These are phyloP conservation scores for Sebastes hubbsi DNA, from an alignment of 2,797 vertebrate species.

Conservation along the genomic window DNA sequence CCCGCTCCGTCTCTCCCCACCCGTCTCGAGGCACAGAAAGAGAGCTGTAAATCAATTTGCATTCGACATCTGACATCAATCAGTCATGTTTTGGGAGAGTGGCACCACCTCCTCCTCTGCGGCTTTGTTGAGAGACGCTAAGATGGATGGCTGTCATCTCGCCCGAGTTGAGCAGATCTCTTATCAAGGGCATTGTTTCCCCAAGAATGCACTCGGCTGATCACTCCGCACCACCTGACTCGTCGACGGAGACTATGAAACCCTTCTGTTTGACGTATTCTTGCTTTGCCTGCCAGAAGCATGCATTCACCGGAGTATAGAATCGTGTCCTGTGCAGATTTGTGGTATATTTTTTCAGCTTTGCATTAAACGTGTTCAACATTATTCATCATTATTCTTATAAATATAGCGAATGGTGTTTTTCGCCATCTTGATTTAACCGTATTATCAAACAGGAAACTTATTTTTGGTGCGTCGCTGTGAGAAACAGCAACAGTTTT, in stretches of 20 bases:
- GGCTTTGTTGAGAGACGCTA: slow-evolving; percentile 49
- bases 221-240: slow-evolving; percentile 42
- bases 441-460: not conserved
- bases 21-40: slow-evolving; percentile 47
- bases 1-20: slow-evolving; percentile 14
- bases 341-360: not conserved
- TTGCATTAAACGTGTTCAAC: not conserved
- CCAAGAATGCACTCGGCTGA: slow-evolving; percentile 56
- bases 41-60: slow-evolving; percentile 77
- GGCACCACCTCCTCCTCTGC: slow-evolving; percentile 63
- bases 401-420: not conserved
- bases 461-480: not conserved
- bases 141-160: slow-evolving; percentile 77
- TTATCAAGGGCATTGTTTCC: slow-evolving; percentile 75
- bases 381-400: slow-evolving; percentile 21
- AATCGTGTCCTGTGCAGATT: not conserved
- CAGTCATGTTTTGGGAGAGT: slow-evolving; percentile 74
- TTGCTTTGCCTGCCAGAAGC: slow-evolving; percentile 26
- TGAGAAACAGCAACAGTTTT: slow-evolving; percentile 1
- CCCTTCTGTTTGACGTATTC: slow-evolving; percentile 21
- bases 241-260: slow-evolving; percentile 11
- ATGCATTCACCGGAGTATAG: not conserved
- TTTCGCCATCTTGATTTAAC: not conserved
- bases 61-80: slow-evolving; percentile 79
- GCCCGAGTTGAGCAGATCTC: slow-evolving; percentile 65